phyloP scores from a whole-genome alignment of 2,797 vertebrate species.

The Sphenopsis melanotis region DNA sequence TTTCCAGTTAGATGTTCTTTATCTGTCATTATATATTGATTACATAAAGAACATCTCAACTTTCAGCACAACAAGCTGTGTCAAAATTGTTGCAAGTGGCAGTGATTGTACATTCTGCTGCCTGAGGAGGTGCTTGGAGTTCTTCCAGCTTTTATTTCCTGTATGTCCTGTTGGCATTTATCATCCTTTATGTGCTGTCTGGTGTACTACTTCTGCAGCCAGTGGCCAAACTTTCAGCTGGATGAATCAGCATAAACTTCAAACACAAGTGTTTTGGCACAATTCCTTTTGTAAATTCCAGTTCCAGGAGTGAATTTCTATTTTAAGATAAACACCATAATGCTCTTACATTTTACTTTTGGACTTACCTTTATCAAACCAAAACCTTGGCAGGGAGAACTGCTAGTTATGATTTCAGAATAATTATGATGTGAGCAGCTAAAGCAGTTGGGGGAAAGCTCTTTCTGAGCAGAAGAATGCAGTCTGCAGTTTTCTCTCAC shows the following conservation, averaged over 20 bases:
- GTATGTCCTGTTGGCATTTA: background rate
- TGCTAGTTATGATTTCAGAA: background rate
- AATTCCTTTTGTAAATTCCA: background rate
- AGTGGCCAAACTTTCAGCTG: background rate
- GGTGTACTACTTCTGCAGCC: background rate
- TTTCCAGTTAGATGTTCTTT: constrained; percentile 18
- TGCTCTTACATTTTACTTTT: background rate
- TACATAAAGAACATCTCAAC: background rate
- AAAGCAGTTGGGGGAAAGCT: background rate
- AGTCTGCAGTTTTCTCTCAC: background rate
- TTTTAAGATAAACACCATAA: background rate
- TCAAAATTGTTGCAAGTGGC: constrained; percentile 10
- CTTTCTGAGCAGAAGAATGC: background rate
- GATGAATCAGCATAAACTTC: background rate
- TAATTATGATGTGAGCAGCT: background rate
- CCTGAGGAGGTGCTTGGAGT: background rate
- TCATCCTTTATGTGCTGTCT: background rate
- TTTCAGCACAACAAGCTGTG: background rate
- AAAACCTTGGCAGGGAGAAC: background rate
- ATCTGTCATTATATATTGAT: constrained; percentile 25
- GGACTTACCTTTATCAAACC: background rate
- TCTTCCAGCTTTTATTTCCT: constrained; percentile 22
- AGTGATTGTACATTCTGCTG: background rate
- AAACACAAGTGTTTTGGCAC: background rate
- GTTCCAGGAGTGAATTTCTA: background rate